Evolutionary conservation across 2,888 invertebrate genomes (phyloP), one percentile per base, ranked within the genome.

Genomic region (Noctua janthina): DNA sequence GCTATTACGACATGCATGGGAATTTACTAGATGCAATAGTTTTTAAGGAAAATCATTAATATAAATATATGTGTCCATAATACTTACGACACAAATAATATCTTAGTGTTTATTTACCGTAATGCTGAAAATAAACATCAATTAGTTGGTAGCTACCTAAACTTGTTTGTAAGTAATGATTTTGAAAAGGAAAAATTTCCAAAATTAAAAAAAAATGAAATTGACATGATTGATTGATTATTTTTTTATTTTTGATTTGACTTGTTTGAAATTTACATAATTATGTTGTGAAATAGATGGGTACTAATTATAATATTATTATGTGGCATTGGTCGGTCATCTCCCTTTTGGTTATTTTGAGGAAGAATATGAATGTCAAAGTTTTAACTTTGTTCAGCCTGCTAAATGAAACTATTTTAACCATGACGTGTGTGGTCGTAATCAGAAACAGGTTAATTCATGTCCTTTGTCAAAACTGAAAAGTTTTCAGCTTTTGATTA

Each of bases 81-180:
- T 17, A 35, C 20, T 49, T 64, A 35, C 8, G 35, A 17, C 6
- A 59, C 17, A n/a, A 71, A 51, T 54, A 43, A 29, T 54, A 43
- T 54, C 1, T 39, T n/a, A 10, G 2, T 39, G 29, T 74, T 70
- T 23, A 66, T 70, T 84, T 77, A 82, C 73, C 77, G 67, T 51
- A 67, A 20, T 49, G 66, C 84, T 86, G 70, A 54, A 84, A 76
- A 82, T 82, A 81, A 67, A 62, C 15, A 6, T 6, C 35, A 29
- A 29, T 15, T 54, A n/a, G 10, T 49, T 23, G 35, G 35, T 46
- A 2, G 1, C 43, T 15, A 46, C n/a, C 43, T 15, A 35, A 49
- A 39, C 13, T 20, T 62, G 13, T 35, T 79, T 49, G 20, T 10
- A 62, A 20, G 20, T 10, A 62, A 20, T 68, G 62, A 62, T 64